Base-by-base conservation (phyloP, 2,113 vertebrate species). In the Oreochromis niloticus region DNA sequence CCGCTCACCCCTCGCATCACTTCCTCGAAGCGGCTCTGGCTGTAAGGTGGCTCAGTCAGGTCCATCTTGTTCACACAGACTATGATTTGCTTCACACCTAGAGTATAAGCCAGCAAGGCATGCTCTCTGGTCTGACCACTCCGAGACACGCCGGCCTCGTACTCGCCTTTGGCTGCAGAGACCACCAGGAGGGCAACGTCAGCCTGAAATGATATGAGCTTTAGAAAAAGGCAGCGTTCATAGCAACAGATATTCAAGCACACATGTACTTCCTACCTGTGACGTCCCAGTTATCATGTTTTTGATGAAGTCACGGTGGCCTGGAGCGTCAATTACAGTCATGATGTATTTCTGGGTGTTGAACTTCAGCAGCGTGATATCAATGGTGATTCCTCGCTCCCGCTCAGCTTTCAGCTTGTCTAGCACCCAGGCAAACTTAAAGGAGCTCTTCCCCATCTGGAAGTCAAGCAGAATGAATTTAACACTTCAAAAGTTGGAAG, bases 241-340 rank as follows among this genome's bases (percentile, higher is more conserved):
- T 10, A 39, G 19, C 43, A 52, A 17, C 22, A 78, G 17, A 4
- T 32, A 50, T n/a, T 78, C 9, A 52, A 4, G 24, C 27, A 13
- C 1, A 2, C 34, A 0, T 30, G 43, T 4, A 5, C 2, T 32
- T 6, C 36, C 71, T 86, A 97, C 97, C 96, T 97, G 97, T 2
- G 97, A 97, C 0, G 97, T 97, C n/a, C 97, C 97, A 0, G 97
- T 97, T n/a, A 97, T 96, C 97, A 97, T 97, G 91, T 97, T 97
- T 36, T 97, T 97, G 16, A 97, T 97, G 87, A 97, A 97, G 84
- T 97, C 97, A 4, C 97, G 95, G 82, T 97, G 97, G 1, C 97
- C 97, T 0, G 97, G 97, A 3, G 97, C 97, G 24, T 97, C 97
- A 52, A 97, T 97, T 43, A 97, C 95, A 2, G 97, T 97, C 86